Percentiles rank a stretch among this genome's conserved stretches.
These are phyloP conservation scores for Ostrea denselamellosa DNA, from an alignment of 1,140 invertebrate genomes.

Conservation along the genomic window DNA sequence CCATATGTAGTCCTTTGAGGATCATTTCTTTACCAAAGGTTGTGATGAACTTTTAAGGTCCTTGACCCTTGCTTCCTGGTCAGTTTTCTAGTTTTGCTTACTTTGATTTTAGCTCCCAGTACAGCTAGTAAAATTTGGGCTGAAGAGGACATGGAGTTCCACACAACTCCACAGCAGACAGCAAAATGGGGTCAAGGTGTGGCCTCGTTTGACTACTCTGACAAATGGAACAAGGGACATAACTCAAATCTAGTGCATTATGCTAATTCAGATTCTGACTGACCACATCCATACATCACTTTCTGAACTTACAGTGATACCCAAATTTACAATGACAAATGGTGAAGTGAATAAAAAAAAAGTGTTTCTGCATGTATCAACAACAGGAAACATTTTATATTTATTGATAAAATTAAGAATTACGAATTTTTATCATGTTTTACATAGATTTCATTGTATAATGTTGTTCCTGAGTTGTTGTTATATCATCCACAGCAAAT, in stretches of 20 bases:
- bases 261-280: slow-evolving; percentile 8
- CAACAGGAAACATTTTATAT: too few species aligned
- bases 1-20: background rate
- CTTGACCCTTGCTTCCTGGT: background rate
- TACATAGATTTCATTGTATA: too few species aligned
- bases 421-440: too few species aligned
- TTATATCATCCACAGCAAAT: too few species aligned
- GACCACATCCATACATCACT: background rate
- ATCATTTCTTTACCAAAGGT: too few species aligned
- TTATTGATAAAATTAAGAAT: too few species aligned
- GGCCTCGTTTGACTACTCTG: background rate
- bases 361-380: too few species aligned
- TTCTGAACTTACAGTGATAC: too few species aligned
- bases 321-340: too few species aligned
- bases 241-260: slow-evolving; percentile 24
- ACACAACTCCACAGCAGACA: background rate
- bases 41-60: too few species aligned
- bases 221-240: background rate
- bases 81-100: background rate
- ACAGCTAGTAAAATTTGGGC: slow-evolving; percentile 22
- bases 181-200: slow-evolving; percentile 21
- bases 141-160: slow-evolving; percentile 17
- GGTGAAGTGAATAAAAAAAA: too few species aligned
- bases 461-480: too few species aligned
- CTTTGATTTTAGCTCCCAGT: background rate